Base-by-base conservation (phyloP, 2,888 invertebrate genomes). In the Agriopis aurantiaria region DNA sequence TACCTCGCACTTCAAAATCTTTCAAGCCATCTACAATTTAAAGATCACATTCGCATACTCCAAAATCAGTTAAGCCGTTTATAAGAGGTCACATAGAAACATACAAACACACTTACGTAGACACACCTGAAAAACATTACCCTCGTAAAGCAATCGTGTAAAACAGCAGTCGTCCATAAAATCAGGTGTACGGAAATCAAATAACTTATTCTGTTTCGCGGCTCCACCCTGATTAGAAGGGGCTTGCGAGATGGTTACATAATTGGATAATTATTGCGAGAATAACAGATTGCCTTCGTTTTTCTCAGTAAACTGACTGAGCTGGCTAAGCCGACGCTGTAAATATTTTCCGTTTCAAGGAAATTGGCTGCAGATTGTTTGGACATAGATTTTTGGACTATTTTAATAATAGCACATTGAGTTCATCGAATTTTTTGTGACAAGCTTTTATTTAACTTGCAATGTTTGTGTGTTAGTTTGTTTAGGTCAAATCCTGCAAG, bases 161-260 rank as follows among this genome's bases (percentile, higher is more conserved):
- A 6, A 11, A 23, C 23, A 33, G 52, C 10, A 53, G 58, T 63
- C 68, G n/a, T 17, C 0, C 8, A 33, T 2, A 7, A 48, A 61
- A 57, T 48, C 65, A 69, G 60, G 69, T 65, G 33, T 62, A 12
- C 65, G 49, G 8, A 61, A 91, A 89, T 89, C 84, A 85, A 87
- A 91, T 91, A 90, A 91, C 82, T 88, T 90, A 92, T 93, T 92
- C 92, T 85, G 89, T 92, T 92, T 91, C 81, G 82, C 80, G 78
- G 79, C 82, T 87, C 79, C 77, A 76, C 80, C 83, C 82, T 88
- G 87, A 89, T 91, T 91, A 87, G 78, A 78, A 75, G 76, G 74
- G 80, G 82, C 81, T 84, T 78, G 79, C 81, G 74, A 82, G 86
- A 85, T 84, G 85, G 82, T 82, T 78, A 75, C 79, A 81, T 89